Evolutionary conservation across 2,113 vertebrate genomes (phyloP), one percentile per base, ranked within the genome.

Genomic region (Thinocorus orbignyianus): DNA sequence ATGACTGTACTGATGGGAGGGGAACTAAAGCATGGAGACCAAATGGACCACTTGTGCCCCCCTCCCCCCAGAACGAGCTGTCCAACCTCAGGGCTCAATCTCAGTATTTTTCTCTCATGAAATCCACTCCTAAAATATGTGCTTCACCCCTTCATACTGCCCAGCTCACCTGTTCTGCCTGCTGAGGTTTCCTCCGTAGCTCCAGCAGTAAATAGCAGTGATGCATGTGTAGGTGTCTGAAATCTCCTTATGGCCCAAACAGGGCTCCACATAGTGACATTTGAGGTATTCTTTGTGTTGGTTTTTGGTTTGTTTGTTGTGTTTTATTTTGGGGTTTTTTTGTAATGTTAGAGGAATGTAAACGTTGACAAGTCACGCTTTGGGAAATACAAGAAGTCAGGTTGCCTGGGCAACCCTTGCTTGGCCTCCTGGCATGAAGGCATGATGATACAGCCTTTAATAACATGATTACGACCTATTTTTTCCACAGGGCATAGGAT

Each of bases 401-500:
- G 95, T 96, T 97, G 92, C 96, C 77, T 93, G 92, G 88, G 92
- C 65, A 96, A 93, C 92, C 91, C 66, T 86, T 91, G 78, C 81
- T 95, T 96, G 95, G 83, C 88, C 91, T 94, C 86, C 83, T 97
- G 70, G n/a, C 66, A 60, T 76, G 88, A 87, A 95, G 86, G 86
- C 86, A 76, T 79, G 86, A 39, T 85, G 66, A 39, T 85, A 68
- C 69, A 93, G 95, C 89, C 91, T 92, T 82, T 65, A 92, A 96
- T 96, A 96, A 96, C 73, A 31, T 96, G 66, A 96, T 79, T 95
- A 72, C 88, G 1, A 91, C 88, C 96, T 97, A 92, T 96, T 97
- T 96, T 97, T 95, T 96, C 93, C 92, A 93, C 95, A 96, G 96
- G 96, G 42, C 92, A 79, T 96, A 95, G 96, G 93, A 95, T 97